Evolutionary conservation across 2,113 vertebrate species (phyloP), one percentile per base, ranked within the genome.

Genomic region (Odocoileus hemionus): DNA sequence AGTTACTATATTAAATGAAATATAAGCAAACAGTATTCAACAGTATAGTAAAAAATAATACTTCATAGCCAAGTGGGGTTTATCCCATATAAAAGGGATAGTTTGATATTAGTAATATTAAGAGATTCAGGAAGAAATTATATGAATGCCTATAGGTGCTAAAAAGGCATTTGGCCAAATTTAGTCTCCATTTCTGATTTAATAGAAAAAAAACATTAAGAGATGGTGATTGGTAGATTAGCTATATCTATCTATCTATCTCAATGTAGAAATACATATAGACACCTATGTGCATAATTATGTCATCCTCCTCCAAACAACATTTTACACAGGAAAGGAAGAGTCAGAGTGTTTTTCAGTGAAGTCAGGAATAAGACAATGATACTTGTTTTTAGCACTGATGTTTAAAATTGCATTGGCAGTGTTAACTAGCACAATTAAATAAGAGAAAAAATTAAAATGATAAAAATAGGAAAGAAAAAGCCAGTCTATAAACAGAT

Each of bases 151-250:
- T 84, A 14, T 23, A 95, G 39, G 86, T 86, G 76, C 36, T 76
- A 19, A 82, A 61, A 96, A 84, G 52, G 33, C 64, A 85, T 89
- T 80, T 80, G 78, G 54, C 33, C 85, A 88, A 91, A 93, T 96
- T 90, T 25, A 76, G 10, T 55, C 67, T 94, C 36, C n/a, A 78
- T 33, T 85, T 94, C 47, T 92, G 45, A 86, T 76, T 96, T 87
- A 58, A 50, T 67, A 36, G 36, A 82, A 89, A 84, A 91, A 64
- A 60, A 2, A 30, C 39, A 39, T 3, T 47, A 58, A 87, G 55
- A 67, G 55, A 67, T 88, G 0, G 15, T 3, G 86, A 82, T 82
- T 17, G 1, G 26, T 76, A 67, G 36, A 61, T 58, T 83, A 93
- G 43, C 12, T 74, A 33, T 83, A 74, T 36, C 19, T 74, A 54